phyloP scores from a whole-genome alignment of 2,113 vertebrate genomes.

The Sphyrna mokarran region DNA sequence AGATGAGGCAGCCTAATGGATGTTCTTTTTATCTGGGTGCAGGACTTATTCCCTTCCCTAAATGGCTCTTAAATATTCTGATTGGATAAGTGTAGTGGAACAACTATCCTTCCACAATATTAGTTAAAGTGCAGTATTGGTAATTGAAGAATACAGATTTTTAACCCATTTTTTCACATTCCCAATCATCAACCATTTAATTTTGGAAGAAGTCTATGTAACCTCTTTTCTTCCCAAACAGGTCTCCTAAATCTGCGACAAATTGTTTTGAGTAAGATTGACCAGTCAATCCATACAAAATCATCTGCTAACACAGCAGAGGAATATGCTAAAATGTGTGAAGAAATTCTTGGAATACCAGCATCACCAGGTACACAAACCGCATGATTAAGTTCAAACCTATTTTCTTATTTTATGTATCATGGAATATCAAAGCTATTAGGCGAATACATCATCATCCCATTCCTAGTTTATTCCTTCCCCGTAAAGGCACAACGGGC shows the following conservation, averaged over 20 bases:
- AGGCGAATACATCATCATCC: neutral
- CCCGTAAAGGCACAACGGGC: too few species aligned
- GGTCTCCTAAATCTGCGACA: conserved; percentile 86
- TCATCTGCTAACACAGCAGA: conserved; percentile 62
- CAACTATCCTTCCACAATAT: neutral
- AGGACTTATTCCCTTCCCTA: neutral
- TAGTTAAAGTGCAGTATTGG: neutral
- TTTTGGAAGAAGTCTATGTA: conserved; percentile 36
- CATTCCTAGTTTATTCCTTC: neutral
- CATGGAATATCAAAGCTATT: neutral
- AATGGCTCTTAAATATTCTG: neutral
- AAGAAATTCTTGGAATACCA: conserved; percentile 78
- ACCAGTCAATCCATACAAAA: conserved; percentile 76
- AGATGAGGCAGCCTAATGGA: neutral
- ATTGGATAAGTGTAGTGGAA: neutral
- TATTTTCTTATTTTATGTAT: neutral
- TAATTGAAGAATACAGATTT: neutral
- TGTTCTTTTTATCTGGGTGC: neutral
- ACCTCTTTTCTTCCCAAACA: conserved; percentile 47
- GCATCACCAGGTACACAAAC: conserved; percentile 72
- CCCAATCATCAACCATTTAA: neutral
- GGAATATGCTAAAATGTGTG: conserved; percentile 73
- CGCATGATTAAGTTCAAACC: neutral
- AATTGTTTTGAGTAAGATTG: conserved; percentile 87
- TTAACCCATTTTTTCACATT: neutral